Evolutionary conservation across 2,888 invertebrate genomes (phyloP).

Genomic region (Patella ulyssiponensis): DNA sequence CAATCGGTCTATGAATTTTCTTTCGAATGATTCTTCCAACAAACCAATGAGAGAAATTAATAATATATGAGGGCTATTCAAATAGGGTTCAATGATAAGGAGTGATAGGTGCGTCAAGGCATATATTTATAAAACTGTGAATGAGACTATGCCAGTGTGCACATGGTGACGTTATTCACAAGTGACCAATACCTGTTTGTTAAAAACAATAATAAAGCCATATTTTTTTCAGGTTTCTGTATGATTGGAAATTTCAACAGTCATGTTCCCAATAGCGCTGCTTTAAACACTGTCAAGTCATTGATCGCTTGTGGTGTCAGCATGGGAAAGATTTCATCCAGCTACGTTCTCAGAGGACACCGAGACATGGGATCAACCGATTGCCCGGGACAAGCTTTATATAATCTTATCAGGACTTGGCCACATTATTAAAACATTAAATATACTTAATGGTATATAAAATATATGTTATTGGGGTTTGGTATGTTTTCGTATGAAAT

Average conservation of each 20-base stretch:
- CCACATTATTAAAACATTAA: constrained; percentile 41
- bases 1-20: too few relatives aligned
- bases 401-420: constrained; percentile 51
- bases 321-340: constrained; percentile 44
- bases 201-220: neutral
- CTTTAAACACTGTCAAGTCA: constrained; percentile 54
- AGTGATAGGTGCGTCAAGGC: too few relatives aligned
- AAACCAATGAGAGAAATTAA: too few relatives aligned
- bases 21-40: too few relatives aligned
- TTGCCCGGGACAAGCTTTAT: constrained; percentile 56
- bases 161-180: neutral
- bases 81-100: too few relatives aligned
- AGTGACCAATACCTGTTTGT: neutral
- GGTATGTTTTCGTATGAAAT: too few relatives aligned
- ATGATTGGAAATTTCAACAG: constrained; percentile 61
- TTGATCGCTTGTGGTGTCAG: constrained; percentile 57
- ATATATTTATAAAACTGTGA: too few relatives aligned
- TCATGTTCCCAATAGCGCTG: constrained; percentile 52
- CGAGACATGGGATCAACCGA: constrained; percentile 48
- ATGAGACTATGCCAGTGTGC: too few relatives aligned
- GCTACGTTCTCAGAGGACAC: constrained; percentile 55
- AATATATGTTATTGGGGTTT: too few relatives aligned
- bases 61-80: too few relatives aligned
- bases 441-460: too few relatives aligned
- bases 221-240: constrained; percentile 49